Base-by-base conservation (phyloP, 1,140 invertebrate genomes). In the Hetaerina americana region DNA sequence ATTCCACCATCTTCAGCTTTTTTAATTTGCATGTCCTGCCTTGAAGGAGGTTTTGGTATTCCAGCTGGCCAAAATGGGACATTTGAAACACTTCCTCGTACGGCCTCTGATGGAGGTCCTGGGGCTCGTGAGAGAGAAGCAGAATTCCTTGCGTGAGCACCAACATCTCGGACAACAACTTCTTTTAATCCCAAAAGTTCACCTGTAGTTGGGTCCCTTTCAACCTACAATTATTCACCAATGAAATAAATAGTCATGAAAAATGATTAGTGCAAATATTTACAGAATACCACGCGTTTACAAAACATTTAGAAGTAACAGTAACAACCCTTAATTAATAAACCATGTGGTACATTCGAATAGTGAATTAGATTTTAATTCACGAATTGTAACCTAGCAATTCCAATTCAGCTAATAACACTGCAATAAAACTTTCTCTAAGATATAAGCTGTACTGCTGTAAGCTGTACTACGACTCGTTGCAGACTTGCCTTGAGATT, bases 11-110 rank as follows among this genome's bases (percentile, higher is more conserved):
- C 69, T 18, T 73, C 27, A 18, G 76, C 71, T 5, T 75, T 71
- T 5, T 80, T 76, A 29, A 73, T 75, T 1, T 82, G 2, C 77
- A 57, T 84, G 77, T 12, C 72, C 40, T 5, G 74, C 70, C 40
- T 57, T n/a, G 40, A 57, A 57, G 40, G 40, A 57, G 84, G 85
- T 77, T 89, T 86, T 66, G 90, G 86, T 76, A 92, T 88, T 31
- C 91, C 91, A 31, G 89, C 91, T 72, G 92, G 91, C 89, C 88
- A 91, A 79, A 94, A 94, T 27, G 90, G 90, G 78, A 85, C 87
- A 78, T 91, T 92, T 70, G 86, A 86, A 0, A 86, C 82, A 78
- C 85, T 90, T 5, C 91, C 91, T 77, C 85, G 82, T 6, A 90
- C 83, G 74, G 85, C 83, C 76, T 90, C 84, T 31, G 82, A 79